Base-by-base conservation (phyloP, 2,113 vertebrate genomes). In the Nymphicus hollandicus region DNA sequence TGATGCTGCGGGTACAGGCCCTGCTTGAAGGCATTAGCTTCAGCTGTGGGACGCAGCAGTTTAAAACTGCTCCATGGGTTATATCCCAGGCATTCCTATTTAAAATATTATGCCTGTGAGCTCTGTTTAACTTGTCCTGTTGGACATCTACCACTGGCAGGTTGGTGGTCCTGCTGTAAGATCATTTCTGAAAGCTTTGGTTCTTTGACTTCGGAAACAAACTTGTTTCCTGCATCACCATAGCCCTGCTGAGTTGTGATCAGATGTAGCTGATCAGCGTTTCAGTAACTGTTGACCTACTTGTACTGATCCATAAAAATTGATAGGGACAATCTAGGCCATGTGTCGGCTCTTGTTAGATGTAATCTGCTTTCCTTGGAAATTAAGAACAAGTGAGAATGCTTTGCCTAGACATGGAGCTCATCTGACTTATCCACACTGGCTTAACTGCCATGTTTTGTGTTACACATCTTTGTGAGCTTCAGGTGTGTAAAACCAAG, bases 231-330 rank as follows among this genome's bases (percentile, higher is more conserved):
- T 53, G 83, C 49, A 3, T 66, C 12, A 1, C 6, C 1, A 1
- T 6, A 22, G 50, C 43, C 33, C n/a, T 1, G 1, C 47, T 55
- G 70, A 74, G 52, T 0, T 0, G 11, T 25, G 61, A 20, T 29
- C 0, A 2, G 17, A 1, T 24, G 50, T 28, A 1, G 4, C 24
- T 33, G 43, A 28, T 50, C 10, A 46, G 20, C 29, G 7, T 68
- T 64, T 74, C 55, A 27, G 82, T 20, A 74, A 2, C 35, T 73
- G 25, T 5, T 93, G 82, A 31, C 39, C n/a, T 70, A 1, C 41
- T 53, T 56, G 68, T 77, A 31, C 50, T 93, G 86, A 46, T 55
- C 86, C 60, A 35, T 47, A 70, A 46, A 90, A 43, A 35, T 3
- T 8, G 31, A 33, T 14, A 50, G 43, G 72, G 55, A 88, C 65